phyloP scores from a whole-genome alignment of 1,140 invertebrate genomes.

The Anastatus disparis region DNA sequence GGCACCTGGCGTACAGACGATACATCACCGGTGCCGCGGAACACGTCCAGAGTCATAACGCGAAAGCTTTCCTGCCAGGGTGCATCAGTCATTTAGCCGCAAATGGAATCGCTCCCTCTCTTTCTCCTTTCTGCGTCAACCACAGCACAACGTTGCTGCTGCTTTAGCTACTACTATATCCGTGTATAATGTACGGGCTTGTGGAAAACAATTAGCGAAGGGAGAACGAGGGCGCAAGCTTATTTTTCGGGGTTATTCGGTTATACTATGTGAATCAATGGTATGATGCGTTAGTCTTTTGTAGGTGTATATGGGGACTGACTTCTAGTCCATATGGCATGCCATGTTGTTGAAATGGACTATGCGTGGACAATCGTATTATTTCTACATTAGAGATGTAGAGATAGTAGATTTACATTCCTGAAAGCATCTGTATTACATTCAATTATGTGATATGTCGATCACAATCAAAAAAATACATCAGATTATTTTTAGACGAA shows the following conservation, averaged over 20 bases:
- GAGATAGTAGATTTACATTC: too few species aligned
- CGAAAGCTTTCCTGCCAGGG: neutral
- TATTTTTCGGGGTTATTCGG: neutral
- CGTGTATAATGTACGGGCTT: neutral
- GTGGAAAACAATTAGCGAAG: conserved; percentile 9
- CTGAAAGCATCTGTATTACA: too few species aligned
- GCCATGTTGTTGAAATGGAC: neutral
- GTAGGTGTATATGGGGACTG: neutral
- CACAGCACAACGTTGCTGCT: too few species aligned
- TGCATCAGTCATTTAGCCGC: conserved; percentile 38
- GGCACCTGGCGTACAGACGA: neutral
- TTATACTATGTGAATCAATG: neutral
- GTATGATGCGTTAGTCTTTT: neutral
- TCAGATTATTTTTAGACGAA: too few species aligned
- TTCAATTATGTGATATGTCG: too few species aligned
- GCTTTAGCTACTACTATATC: too few species aligned
- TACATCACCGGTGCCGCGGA: conserved; percentile 16
- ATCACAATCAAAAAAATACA: too few species aligned
- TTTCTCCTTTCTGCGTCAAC: conserved; percentile 8
- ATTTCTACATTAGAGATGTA: conserved; percentile 22
- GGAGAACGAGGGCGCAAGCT: neutral
- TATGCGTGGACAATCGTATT: conserved; percentile 11
- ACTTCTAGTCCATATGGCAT: conserved; percentile 11
- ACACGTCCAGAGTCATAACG: conserved; percentile 31
- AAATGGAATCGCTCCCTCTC: conserved; percentile 23